phyloP scores from a whole-genome alignment of 1,140 invertebrate species.

The Zaprionus gabonicus region DNA sequence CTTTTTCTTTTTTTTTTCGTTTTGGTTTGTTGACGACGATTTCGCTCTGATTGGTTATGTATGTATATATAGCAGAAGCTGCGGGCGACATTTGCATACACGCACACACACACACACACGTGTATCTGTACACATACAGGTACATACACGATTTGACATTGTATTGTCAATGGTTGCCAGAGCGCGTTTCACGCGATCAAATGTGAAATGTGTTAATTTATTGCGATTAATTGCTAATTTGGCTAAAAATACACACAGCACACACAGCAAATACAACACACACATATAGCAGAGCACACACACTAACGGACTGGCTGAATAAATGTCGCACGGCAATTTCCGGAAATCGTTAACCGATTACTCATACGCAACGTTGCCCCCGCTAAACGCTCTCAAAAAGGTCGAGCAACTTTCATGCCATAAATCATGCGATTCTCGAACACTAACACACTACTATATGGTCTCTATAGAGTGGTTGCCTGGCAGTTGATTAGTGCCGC shows the following conservation, averaged over 20 bases:
- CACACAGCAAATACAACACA: background rate
- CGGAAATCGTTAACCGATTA: slow-evolving; percentile 50
- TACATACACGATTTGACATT: background rate
- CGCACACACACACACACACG: background rate
- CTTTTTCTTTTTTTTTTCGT: slow-evolving; percentile 5
- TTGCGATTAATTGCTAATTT: slow-evolving; percentile 76
- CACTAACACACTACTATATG: background rate
- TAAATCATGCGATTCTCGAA: slow-evolving; percentile 60
- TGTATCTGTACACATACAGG: background rate
- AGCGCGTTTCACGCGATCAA: slow-evolving; percentile 9
- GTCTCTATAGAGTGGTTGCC: too few species aligned
- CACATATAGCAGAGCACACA: background rate
- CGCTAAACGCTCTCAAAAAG: slow-evolving; percentile 30
- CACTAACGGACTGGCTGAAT: slow-evolving; percentile 38
- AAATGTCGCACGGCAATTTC: slow-evolving; percentile 65
- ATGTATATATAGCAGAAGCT: slow-evolving; percentile 42
- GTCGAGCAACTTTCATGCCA: slow-evolving; percentile 59
- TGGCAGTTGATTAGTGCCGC: slow-evolving; percentile 1
- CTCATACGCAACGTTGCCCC: slow-evolving; percentile 38
- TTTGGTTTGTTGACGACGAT: slow-evolving; percentile 18
- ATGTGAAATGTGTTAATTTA: slow-evolving; percentile 69
- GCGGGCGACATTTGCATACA: slow-evolving; percentile 31
- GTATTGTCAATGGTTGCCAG: slow-evolving; percentile 19
- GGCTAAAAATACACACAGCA: slow-evolving; percentile 29
- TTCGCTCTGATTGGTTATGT: slow-evolving; percentile 17